Evolutionary conservation across 2,113 vertebrate genomes (phyloP), one percentile per base, ranked within the genome.

Genomic region (Mus spicilegus): DNA sequence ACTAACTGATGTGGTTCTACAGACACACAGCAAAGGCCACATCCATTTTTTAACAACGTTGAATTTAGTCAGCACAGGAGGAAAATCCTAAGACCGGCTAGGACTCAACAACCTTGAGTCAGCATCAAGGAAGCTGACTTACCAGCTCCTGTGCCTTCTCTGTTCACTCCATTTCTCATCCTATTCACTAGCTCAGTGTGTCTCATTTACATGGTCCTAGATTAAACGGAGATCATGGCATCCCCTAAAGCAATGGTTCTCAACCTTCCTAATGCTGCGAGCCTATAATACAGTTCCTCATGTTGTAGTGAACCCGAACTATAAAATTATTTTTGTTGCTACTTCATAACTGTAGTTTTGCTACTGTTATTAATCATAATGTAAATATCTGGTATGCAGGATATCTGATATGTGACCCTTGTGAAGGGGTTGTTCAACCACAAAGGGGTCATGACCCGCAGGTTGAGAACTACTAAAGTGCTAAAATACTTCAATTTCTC

Each of bases 1-100:
- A 89, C 51, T 93, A 90, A 82, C 72, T 95, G 33, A 46, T 96
- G 11, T 88, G 76, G 56, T 70, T 96, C 69, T 87, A 63, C 1
- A 95, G 70, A 24, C 58, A 82, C 17, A 42, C 10, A 86, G 20
- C 13, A 67, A 76, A 9, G 30, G 36, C 42, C 12, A 76, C 5
- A 81, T 7, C 81, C 39, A 90, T 61, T 92, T 12, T 54, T 12
- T 54, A 76, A 89, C 2, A 6, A 33, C 80, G 88, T 91, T 85
- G n/a, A 58, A 77, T 46, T 92, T 85, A 88, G 75, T 90, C 92
- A 76, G 19, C 77, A 67, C 16, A 91, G 49, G 70, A 91, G 63
- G 26, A 93, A 95, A 93, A 87, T 36, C 16, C 30, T 86, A 85
- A 70, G 46, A 85, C 51, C 8, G 22, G n/a, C 76, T 54, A 72